Evolutionary conservation across 2,797 vertebrate species (phyloP).

Genomic region (Cynopterus sphinx): DNA sequence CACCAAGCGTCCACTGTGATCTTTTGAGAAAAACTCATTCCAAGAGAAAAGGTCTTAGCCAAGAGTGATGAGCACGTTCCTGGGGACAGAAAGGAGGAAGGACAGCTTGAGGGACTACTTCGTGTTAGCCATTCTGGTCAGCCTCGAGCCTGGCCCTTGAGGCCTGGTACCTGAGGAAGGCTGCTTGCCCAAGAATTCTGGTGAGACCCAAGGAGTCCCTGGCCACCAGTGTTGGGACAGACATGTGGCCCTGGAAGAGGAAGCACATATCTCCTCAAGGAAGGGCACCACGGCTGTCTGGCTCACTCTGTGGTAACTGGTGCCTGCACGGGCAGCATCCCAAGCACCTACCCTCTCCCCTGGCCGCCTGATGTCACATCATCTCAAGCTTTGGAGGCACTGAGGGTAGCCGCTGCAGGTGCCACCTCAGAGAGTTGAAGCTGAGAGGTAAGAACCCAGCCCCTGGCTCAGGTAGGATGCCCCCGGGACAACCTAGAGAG

Average conservation of each 20-base stretch:
- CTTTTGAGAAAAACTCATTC: neutral
- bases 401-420: no score
- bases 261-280: neutral
- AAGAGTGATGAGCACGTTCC: neutral
- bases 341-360: no score
- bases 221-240: accelerated
- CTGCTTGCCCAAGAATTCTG: neutral
- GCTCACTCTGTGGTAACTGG: neutral
- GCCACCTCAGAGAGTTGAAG: neutral
- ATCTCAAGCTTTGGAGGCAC: neutral
- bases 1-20: neutral
- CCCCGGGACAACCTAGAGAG: neutral
- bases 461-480: neutral
- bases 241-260: neutral
- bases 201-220: neutral
- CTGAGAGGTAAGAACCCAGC: neutral
- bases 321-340: neutral
- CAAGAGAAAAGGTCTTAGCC: neutral
- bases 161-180: neutral
- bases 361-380: accelerated
- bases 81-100: neutral
- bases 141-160: neutral
- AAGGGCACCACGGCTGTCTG: neutral
- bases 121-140: neutral
- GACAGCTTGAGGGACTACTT: neutral